Evolutionary conservation across 2,797 vertebrate species (phyloP), one percentile per base, ranked within the genome.

Genomic region (Lycodopsis pacificus): DNA sequence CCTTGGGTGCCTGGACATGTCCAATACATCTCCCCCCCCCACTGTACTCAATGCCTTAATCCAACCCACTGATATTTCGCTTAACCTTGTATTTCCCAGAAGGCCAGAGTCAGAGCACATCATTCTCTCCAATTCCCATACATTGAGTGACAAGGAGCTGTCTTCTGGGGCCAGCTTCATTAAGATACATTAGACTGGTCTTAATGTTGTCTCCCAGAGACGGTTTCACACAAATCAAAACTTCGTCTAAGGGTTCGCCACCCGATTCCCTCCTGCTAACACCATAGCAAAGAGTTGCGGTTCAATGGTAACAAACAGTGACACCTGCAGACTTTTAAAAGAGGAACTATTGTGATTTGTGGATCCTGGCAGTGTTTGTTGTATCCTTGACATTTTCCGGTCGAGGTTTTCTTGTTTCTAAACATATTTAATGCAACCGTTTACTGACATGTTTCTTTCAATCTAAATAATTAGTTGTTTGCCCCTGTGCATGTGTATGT

Each of bases 31-130:
- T 90, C 65, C 56, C 57, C 65, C 56, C 57, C 46, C 46, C 32
- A 7, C 76, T 66, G 38, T 63, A 9, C 77, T 83, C 81, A 70
- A 71, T 67, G 83, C 73, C 85, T 81, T 90, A 85, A 89, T 84
- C 92, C 76, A 83, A 19, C 65, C 76, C 57, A 64, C 83, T 91
- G 85, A 91, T 92, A 89, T 94, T 91, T 90, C 82, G 79, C 86
- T 89, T 93, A 91, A 94, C 92, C 92, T 94, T 92, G 90, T 80
- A 88, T 91, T 89, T 93, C 91, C 87, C 87, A 76, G 49, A 74
- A 83, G 88, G 81, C 80, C 77, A 65, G 30, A 80, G 61, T 87
- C 72, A 67, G 64, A 75, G 68, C 66, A 42, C 80, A 83, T 82
- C 63, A 71, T 77, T 91, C 75, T 74, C 77, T 20, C 40, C 56